Percentiles rank a stretch among this genome's conserved stretches.
Evolutionary conservation across 2,797 vertebrate genomes (phyloP).

Genomic region (Nannoperca obscura): DNA sequence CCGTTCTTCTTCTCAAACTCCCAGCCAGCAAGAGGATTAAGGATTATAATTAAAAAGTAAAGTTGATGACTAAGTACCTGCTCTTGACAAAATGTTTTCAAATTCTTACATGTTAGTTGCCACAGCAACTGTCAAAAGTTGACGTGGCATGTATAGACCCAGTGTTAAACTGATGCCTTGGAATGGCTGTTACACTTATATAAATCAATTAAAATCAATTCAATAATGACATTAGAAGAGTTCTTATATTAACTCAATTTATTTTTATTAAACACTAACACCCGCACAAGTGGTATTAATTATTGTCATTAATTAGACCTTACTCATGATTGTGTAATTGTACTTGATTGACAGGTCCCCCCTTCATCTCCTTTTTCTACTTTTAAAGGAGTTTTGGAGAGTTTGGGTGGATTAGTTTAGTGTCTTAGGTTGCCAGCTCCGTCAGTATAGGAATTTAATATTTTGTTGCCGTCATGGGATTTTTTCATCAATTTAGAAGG

Average conservation of each 20-base stretch:
- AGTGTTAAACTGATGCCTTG: not conserved
- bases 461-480: not conserved
- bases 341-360: not conserved
- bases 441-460: not conserved
- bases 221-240: not conserved
- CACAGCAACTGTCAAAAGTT: slow-evolving; percentile 26
- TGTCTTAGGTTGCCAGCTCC: not conserved
- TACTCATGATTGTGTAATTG: not conserved
- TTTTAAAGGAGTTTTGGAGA: not conserved
- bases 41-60: slow-evolving; percentile 85
- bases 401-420: not conserved
- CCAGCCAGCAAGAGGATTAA: slow-evolving; percentile 78
- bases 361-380: not conserved
- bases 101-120: slow-evolving; percentile 40
- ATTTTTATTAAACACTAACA: not conserved
- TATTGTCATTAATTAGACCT: not conserved
- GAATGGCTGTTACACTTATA: not conserved
- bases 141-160: not conserved
- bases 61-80: slow-evolving; percentile 82
- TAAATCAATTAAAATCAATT: not conserved
- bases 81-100: slow-evolving; percentile 47
- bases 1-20: slow-evolving; percentile 74
- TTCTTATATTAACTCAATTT: slow-evolving; percentile 2
- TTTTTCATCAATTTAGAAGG: not conserved
- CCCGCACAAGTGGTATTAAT: not conserved